A percentile compares a stretch with the other conserved stretches of the same genome.
Conservation (phyloP, 64 coral and sea anemone species). For the Montipora cactus region DNA sequence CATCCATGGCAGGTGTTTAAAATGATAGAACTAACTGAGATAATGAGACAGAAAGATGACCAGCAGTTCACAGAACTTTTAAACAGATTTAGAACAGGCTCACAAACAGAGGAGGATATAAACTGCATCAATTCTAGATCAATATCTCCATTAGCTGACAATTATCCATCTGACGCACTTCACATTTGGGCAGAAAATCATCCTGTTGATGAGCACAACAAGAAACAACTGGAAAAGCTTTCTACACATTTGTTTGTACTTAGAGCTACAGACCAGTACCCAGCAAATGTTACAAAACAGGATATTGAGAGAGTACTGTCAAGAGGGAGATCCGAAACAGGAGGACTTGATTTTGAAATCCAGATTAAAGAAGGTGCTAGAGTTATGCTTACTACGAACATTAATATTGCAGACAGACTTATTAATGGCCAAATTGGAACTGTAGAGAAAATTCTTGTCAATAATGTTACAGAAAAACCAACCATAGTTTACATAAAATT, state of each 20-base stretch:
- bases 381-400: no score
- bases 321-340: constrained; percentile 25
- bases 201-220: constrained; percentile 26
- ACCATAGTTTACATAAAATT: constrained; percentile 13
- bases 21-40: constrained; percentile 55
- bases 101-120: constrained; percentile 27
- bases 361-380: background rate
- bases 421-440: constrained; percentile 47
- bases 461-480: constrained; percentile 2
- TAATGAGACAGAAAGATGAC: constrained; percentile 56
- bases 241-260: constrained; percentile 12
- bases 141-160: constrained; percentile 28
- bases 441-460: background rate
- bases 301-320: constrained; percentile 16
- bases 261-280: constrained; percentile 39
- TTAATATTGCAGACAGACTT: constrained; percentile 27
- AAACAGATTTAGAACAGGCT: constrained; percentile 20
- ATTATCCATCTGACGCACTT: constrained; percentile 44
- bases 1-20: constrained; percentile 59
- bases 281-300: background rate
- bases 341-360: constrained; percentile 18
- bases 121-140: constrained; percentile 25
- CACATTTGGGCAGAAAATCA: constrained; percentile 62
- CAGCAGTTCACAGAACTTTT: constrained; percentile 28
- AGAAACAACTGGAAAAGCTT: background rate